Base-by-base conservation (phyloP, 2,888 invertebrate genomes). In the Liodrosophila aerea region DNA sequence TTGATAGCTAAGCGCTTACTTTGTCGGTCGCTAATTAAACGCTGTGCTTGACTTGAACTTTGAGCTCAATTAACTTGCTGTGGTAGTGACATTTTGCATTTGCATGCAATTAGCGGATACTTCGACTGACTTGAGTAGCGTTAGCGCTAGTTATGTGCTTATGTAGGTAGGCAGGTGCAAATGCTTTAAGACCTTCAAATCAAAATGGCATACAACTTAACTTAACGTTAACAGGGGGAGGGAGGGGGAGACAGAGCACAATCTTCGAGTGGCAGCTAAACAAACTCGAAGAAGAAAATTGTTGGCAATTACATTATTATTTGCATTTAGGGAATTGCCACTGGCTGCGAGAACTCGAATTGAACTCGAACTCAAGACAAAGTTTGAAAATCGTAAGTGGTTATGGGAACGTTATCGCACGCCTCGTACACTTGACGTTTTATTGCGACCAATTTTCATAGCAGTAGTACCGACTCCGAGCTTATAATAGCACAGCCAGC, bases 231-330 rank as follows among this genome's bases (percentile, higher is more conserved):
- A 47, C 22, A 22, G 3, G 5, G 22, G 5, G 22, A 22, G 22
- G 22, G 22, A 22, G 22, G 22, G 2, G 22, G 5, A 22, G 22
- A 22, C 22, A 22, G 22, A 2, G 5, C 2, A 22, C 3, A 22
- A 22, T 22, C 22, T 16, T 39, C 39, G 27, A 40, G 47, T 22
- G 22, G 22, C 22, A 64, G 46, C 41, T 59, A 58, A 64, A 43
- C 49, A 59, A 70, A 47, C 51, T 59, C 37, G 41, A 5, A 39
- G 36, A 5, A 43, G 37, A 45, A 68, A 72, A 71, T 72, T 60
- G 61, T 46, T 56, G 52, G 73, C 68, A 78, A 64, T 80, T 80
- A 69, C 71, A 74, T 65, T 72, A 76, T 72, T 67, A 78, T 78
- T 78, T 81, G 74, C 69, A 81, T 77, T 78, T 50, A 22, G 69